Conservation (phyloP, 2,113 vertebrate species). For the Tichodroma muraria region DNA sequence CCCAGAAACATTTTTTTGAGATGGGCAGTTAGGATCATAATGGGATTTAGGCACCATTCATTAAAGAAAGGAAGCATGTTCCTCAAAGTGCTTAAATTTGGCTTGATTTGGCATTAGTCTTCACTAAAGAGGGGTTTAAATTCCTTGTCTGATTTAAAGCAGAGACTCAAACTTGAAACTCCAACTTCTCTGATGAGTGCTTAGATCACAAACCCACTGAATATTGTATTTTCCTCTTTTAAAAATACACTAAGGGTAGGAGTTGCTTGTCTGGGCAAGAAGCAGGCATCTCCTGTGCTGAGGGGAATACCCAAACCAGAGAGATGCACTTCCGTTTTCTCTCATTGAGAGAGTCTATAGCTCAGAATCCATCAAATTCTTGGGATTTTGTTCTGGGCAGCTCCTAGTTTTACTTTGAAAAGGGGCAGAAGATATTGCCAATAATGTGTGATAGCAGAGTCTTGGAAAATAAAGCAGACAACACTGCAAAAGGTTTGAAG, state of each 20-base stretch:
- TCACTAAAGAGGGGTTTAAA: neutral
- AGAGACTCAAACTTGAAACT: neutral
- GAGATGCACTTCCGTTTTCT: neutral
- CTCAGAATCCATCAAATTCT: neutral
- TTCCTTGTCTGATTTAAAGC: neutral
- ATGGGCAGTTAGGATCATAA: neutral
- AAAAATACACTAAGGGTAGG: neutral
- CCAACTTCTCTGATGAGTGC: neutral
- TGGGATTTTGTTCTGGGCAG: neutral
- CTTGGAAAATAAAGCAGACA: neutral
- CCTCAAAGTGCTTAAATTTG: neutral
- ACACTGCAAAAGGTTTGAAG: neutral
- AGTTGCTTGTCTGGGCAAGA: neutral
- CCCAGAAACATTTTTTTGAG: neutral
- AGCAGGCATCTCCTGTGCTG: neutral
- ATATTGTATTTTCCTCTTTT: neutral
- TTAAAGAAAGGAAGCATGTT: neutral
- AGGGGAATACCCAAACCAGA: constrained; percentile 46
- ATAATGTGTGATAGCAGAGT: neutral
- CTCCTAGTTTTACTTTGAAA: neutral
- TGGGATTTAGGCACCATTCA: neutral
- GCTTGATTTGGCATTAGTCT: neutral
- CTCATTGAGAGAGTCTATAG: neutral
- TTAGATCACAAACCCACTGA: neutral
- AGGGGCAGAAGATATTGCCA: neutral